Evolutionary conservation across 1,140 invertebrate species (phyloP), one percentile per base, ranked within the genome.

Genomic region (Rhynchophorus ferrugineus): DNA sequence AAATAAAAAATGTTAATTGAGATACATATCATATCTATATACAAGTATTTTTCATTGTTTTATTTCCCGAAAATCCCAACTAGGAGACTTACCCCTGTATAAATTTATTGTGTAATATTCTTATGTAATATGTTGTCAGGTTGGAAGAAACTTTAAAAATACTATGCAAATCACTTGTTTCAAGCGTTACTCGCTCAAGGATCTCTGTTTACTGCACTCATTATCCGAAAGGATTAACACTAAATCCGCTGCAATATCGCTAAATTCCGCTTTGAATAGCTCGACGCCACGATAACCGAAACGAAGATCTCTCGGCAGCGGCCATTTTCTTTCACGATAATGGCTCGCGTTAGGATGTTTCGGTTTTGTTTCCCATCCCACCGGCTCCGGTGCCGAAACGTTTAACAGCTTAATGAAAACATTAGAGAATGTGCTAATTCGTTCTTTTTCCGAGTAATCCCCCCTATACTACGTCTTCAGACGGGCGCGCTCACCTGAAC

Each of bases 301-400:
- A 49, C 14, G 47, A 49, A 49, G 47, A 42, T 49, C 35, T 24
- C 20, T 18, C 39, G 36, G 33, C 37, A 39, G 20, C 14, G 35
- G 36, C 47, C 47, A 42, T 49, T 49, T 49, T 49, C 47, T 49
- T 49, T 49, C n/a, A 49, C 47, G 47, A 29, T 49, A 49, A 49
- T 33, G 20, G 47, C 47, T n/a, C 11, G 22, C 43, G 38, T 49
- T 49, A 49, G 41, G 38, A 39, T 49, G 37, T 49, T 49, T 49
- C 43, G 47, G 47, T 49, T 49, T 49, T 49, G 47, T 49, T 49
- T 39, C 22, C 47, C 21, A 49, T 42, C 47, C 37, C 38, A 39
- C 37, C 20, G 22, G 47, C 43, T 42, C 41, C 43, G 47, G 43
- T 42, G 43, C 47, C 47, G n/a, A 42, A 49, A 49, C 47, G 47